A percentile compares a stretch with the other conserved stretches of the same genome.
phyloP scores from a whole-genome alignment of 2,113 vertebrate species.

The Chionodraco myersi region DNA sequence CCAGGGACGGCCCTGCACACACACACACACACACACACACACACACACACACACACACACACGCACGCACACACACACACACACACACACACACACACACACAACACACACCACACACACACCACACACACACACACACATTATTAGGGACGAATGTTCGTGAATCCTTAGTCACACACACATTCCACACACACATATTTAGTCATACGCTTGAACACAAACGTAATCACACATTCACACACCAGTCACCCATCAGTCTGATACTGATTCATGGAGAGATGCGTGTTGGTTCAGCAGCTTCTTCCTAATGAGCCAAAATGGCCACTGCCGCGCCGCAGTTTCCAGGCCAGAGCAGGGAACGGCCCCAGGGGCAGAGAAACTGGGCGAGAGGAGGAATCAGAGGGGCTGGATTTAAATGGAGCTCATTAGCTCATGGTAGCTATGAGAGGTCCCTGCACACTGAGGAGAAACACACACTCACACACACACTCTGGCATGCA shows the following conservation, averaged over 20 bases:
- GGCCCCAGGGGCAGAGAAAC: constrained; percentile 77
- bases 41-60: too few relatives aligned
- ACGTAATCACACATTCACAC: constrained; percentile 44
- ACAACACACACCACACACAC: not conserved
- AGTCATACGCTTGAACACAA: constrained; percentile 54
- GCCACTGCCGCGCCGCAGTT: constrained; percentile 66
- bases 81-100: constrained; percentile 37
- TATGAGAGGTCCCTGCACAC: constrained; percentile 72
- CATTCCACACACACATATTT: constrained; percentile 54
- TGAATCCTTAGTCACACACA: constrained; percentile 21
- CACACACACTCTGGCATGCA: constrained; percentile 15
- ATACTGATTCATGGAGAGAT: constrained; percentile 70
- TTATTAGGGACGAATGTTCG: not conserved
- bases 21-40: too few relatives aligned
- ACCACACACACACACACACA: constrained; percentile 16
- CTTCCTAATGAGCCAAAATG: constrained; percentile 80
- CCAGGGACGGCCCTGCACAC: too few relatives aligned
- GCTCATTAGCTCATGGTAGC: constrained; percentile 78
- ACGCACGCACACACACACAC: too few relatives aligned
- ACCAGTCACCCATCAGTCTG: constrained; percentile 66
- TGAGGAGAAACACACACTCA: constrained; percentile 55
- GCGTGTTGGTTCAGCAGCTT: constrained; percentile 69
- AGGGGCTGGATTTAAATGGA: constrained; percentile 81
- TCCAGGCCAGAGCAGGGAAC: constrained; percentile 74
- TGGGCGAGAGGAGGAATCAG: constrained; percentile 77